phyloP scores from a whole-genome alignment of 2,113 vertebrate species.

The Edolisoma coerulescens region DNA sequence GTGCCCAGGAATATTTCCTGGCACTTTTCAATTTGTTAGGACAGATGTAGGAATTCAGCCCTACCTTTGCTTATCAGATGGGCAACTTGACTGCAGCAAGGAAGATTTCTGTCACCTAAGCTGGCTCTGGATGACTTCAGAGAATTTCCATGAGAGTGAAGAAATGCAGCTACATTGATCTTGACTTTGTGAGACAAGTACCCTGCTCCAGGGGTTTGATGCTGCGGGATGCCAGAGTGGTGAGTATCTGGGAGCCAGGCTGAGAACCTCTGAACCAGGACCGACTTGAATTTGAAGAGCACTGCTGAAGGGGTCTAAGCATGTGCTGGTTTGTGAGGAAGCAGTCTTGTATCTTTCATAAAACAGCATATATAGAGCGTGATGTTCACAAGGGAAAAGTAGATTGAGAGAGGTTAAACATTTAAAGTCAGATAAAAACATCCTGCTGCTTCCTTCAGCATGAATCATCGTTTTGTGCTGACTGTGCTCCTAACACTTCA shows the following conservation, averaged over 20 bases:
- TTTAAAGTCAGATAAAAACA: neutral
- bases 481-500: neutral
- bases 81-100: neutral
- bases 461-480: neutral
- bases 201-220: neutral
- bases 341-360: neutral
- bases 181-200: neutral
- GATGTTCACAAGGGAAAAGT: neutral
- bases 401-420: neutral
- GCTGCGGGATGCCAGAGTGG: neutral
- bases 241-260: neutral
- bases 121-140: neutral
- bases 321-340: neutral
- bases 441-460: neutral
- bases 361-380: fast-evolving
- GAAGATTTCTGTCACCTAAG: neutral
- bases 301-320: neutral
- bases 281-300: neutral
- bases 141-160: neutral
- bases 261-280: neutral
- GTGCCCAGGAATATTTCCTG: neutral
- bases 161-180: neutral
- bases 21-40: neutral
- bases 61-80: neutral
- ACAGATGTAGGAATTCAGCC: neutral